These are phyloP conservation scores for Dastarcus helophoroides DNA, from an alignment of 2,888 invertebrate species.

Conservation along the genomic window DNA sequence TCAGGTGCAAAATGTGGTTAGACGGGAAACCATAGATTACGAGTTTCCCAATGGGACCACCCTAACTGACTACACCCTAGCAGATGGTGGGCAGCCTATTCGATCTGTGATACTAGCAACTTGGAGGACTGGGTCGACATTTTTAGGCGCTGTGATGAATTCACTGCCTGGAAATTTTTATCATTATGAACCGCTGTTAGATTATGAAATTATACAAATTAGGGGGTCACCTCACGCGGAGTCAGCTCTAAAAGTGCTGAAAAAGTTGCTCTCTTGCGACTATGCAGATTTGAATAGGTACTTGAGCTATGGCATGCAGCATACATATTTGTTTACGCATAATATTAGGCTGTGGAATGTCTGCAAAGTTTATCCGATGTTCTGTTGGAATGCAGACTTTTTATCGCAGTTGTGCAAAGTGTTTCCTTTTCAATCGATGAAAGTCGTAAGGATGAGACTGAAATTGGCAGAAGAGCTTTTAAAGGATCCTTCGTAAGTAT, in stretches of 20 bases:
- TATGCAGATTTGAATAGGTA: constrained; percentile 64
- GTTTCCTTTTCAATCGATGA: constrained; percentile 84
- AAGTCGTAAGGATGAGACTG: constrained; percentile 68
- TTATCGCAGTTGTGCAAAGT: constrained; percentile 66
- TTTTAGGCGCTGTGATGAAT: constrained; percentile 74
- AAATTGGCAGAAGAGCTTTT: constrained; percentile 59
- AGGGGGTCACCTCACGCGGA: constrained; percentile 61
- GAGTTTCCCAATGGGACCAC: constrained; percentile 48
- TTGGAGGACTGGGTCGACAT: constrained; percentile 85
- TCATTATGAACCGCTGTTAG: constrained; percentile 80
- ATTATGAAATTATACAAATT: constrained; percentile 72
- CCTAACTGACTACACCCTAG: constrained; percentile 56
- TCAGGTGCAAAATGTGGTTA: constrained; percentile 43
- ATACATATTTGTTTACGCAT: constrained; percentile 73
- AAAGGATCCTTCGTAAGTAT: no score
- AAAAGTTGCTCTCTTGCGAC: constrained; percentile 64
- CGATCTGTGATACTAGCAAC: no score
- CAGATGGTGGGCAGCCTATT: constrained; percentile 56
- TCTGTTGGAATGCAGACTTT: constrained; percentile 60
- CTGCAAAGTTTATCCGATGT: constrained; percentile 53
- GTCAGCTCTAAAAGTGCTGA: constrained; percentile 54
- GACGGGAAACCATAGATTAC: constrained; percentile 48
- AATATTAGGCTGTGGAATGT: constrained; percentile 75
- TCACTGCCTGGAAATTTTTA: constrained; percentile 79
- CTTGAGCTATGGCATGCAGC: constrained; percentile 63